Evolutionary conservation across 2,888 invertebrate genomes (phyloP), one percentile per base, ranked within the genome.

Genomic region (Sepiola atlantica): DNA sequence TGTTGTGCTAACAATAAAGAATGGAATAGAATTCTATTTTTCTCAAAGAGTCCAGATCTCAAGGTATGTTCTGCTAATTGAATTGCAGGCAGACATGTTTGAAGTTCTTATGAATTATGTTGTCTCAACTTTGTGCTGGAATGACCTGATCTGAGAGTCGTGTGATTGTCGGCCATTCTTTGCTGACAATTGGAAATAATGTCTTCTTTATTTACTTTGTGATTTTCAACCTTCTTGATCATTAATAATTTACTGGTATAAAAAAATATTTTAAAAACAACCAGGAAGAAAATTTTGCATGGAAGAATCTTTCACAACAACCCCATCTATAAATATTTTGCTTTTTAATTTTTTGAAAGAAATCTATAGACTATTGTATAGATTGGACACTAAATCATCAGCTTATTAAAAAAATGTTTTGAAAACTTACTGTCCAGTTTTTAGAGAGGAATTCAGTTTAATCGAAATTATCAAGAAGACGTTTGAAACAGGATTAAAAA

Each of bases 31-130:
- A 77, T 32, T 32, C 32, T 77, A n/a, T 16, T 77, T 77, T n/a
- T 77, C 77, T 77, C 77, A 77, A 77, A 77, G 77, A 77, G n/a
- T 32, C 14, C n/a, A 77, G n/a, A 77, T 77, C 32, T 32, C 77
- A 32, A 32, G 77, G 77, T 77, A 32, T 77, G 16, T 77, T 77
- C 32, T 77, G 14, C n/a, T 77, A 77, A 77, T 77, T 77, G 77
- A 77, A 77, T 77, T 77, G 77, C 32, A 77, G 77, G n/a, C n/a
- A 77, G 77, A 77, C 77, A 77, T 77, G 77, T n/a, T 77, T 77
- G n/a, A 77, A 32, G n/a, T n/a, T 32, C 77, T 77, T 77, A 14
- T 77, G 77, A 32, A 77, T n/a, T 77, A n/a, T 77, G 77, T 77
- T 77, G 77, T 77, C 77, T 77, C n/a, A n/a, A n/a, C n/a, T n/a